A percentile compares a stretch with the other conserved stretches of the same genome.
Evolutionary conservation across 2,888 invertebrate species (phyloP).

Genomic region (Dynastes tityus): DNA sequence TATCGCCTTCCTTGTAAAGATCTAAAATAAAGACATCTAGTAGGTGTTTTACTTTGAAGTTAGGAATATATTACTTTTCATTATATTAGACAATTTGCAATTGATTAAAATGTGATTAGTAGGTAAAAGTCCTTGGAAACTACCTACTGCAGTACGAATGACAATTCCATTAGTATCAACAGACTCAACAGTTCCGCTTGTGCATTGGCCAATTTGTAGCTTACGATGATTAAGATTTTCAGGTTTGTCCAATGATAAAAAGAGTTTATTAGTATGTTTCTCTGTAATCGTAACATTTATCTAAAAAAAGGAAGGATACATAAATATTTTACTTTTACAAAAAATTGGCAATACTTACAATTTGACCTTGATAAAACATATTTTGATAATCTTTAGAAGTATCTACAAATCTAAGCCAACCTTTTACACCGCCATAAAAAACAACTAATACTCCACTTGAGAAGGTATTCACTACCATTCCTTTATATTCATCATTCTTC

Average conservation of each 20-base stretch:
- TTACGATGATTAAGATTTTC: constrained; percentile 59
- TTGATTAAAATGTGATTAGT: constrained; percentile 66
- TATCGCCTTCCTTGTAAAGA: constrained; percentile 61
- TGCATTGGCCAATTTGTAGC: constrained; percentile 68
- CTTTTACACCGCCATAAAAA: constrained; percentile 76
- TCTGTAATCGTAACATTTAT: constrained; percentile 72
- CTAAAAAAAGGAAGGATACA: constrained; percentile 64
- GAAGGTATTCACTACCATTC: constrained; percentile 73
- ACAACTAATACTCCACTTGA: constrained; percentile 72
- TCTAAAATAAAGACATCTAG: constrained; percentile 41
- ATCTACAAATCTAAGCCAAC: constrained; percentile 70
- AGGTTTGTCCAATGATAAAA: constrained; percentile 68
- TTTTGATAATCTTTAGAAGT: constrained; percentile 62
- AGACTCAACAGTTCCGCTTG: constrained; percentile 66
- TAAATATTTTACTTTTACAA: constrained; percentile 43
- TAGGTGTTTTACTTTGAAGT: not conserved
- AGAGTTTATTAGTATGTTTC: constrained; percentile 68
- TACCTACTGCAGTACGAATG: constrained; percentile 63
- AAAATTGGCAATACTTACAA: constrained; percentile 68
- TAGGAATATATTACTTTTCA: constrained; percentile 59
- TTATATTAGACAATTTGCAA: constrained; percentile 64
- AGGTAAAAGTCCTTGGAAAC: constrained; percentile 68
- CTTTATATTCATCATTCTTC: constrained; percentile 73
- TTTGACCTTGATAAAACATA: constrained; percentile 76
- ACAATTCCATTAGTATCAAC: constrained; percentile 65